Evolutionary conservation across 2,888 invertebrate species (phyloP).

Genomic region (Pterostichus madidus): DNA sequence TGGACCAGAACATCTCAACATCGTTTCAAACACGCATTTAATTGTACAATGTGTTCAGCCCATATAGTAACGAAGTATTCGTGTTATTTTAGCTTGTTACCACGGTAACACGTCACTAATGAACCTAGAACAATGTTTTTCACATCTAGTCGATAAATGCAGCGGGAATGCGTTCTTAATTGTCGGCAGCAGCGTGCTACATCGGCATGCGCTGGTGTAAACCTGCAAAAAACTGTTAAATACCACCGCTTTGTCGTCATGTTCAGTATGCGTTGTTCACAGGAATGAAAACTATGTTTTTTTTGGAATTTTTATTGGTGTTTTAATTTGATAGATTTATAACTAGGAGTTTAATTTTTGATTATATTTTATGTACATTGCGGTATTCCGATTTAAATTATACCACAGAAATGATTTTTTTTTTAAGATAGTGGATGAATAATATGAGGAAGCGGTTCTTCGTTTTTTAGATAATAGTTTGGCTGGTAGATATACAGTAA

Average conservation of each 20-base stretch:
- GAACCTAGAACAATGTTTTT: slow-evolving; percentile 59
- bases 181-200: slow-evolving; percentile 23
- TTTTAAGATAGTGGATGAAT: too few species aligned
- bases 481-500: too few species aligned
- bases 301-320: neutral
- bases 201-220: neutral
- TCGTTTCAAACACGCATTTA: neutral
- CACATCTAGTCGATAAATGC: slow-evolving; percentile 55
- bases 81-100: slow-evolving; percentile 56
- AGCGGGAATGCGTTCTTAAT: slow-evolving; percentile 57
- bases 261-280: neutral
- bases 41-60: neutral
- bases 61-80: slow-evolving; percentile 23
- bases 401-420: neutral
- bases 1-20: neutral
- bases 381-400: too few species aligned
- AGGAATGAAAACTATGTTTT: neutral
- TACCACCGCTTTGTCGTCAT: neutral
- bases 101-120: slow-evolving; percentile 53
- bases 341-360: neutral
- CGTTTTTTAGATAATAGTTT: too few species aligned
- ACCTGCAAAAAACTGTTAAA: slow-evolving; percentile 32
- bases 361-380: neutral
- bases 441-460: too few species aligned
- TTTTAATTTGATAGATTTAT: slow-evolving; percentile 25